Evolutionary conservation across 2,113 vertebrate genomes (phyloP).

Genomic region (Dicentrarchus labrax): DNA sequence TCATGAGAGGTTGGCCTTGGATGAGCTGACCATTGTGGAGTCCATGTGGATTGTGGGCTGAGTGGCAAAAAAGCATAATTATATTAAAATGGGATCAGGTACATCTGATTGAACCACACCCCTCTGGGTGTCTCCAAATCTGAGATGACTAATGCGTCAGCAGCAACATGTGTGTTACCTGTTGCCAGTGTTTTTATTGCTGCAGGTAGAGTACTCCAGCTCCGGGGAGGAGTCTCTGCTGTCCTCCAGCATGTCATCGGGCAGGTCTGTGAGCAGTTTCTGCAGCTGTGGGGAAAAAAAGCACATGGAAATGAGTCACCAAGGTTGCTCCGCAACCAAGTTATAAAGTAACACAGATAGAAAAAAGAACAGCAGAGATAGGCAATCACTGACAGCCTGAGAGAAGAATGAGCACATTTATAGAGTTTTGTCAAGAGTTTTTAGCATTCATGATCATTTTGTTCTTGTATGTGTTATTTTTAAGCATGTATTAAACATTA

Average conservation of each 20-base stretch:
- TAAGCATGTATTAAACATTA: not conserved
- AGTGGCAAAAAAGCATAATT: conserved; percentile 18
- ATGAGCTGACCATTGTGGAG: conserved; percentile 83
- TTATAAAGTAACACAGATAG: conserved; percentile 50
- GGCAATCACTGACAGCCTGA: not conserved
- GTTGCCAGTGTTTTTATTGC: conserved; percentile 79
- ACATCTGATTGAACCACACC: not conserved
- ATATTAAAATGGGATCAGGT: not conserved
- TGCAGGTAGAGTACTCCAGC: conserved; percentile 84
- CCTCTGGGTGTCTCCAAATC: not conserved
- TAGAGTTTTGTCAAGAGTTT: not conserved
- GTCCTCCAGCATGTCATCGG: conserved; percentile 97
- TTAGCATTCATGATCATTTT: not conserved
- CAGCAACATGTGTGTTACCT: conserved; percentile 79
- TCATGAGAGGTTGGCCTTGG: conserved; percentile 76
- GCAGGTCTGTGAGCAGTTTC: conserved; percentile 94
- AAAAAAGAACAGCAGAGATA: conserved; percentile 2
- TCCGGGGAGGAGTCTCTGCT: conserved; percentile 89
- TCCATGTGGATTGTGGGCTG: conserved; percentile 84
- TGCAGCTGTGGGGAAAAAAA: conserved; percentile 86
- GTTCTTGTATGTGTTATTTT: not conserved
- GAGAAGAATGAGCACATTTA: not conserved
- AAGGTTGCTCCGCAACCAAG: conserved; percentile 59
- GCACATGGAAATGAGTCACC: conserved; percentile 74
- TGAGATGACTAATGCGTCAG: conserved; percentile 2